Evolutionary conservation across 1,140 invertebrate species (phyloP), one percentile per base, ranked within the genome.

Genomic region (Sminthurides bifidus): DNA sequence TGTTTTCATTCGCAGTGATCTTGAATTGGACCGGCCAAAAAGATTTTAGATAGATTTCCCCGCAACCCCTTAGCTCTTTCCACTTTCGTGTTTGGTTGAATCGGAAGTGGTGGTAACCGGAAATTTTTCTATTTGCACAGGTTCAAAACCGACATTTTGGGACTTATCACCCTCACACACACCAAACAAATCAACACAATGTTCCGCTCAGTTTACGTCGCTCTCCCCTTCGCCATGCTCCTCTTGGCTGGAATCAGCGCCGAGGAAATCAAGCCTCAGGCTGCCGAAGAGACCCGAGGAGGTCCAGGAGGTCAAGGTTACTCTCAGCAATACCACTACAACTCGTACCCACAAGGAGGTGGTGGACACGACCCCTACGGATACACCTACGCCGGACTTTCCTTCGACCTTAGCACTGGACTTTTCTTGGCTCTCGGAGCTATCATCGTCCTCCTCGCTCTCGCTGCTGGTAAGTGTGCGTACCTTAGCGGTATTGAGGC

Each of bases 381-480:
- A 21, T 65, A 65, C 61, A 64, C 64, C 30, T 63, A 63, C 23
- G 64, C 64, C 45, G 64, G 64, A 43, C 58, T 63, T 50, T 63
- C 61, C 17, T 63, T 63, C 37, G 64, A 65, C 41, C 51, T 65
- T 12, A 58, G 54, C 59, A 65, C 64, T 48, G 64, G 64, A 41
- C 59, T 65, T 31, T 64, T 65, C 61, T 51, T 65, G 30, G 64
- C 64, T 52, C 59, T 65, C 44, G 64, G 64, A 61, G 64, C 64
- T 37, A 65, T 65, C 61, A 65, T 65, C 35, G 61, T 65, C 38
- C 64, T 65, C 59, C 52, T 65, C 31, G 61, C 64, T 27, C 49
- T 65, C 19, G 64, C 64, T 38, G 61, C 64, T 19, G 64, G 64
- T 65, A 65, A 57, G 21, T 31, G 29, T n/a, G 4, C n/a, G 2